A percentile compares a stretch with the other conserved stretches of the same genome.
Evolutionary conservation across 2,113 vertebrate genomes (phyloP).

Genomic region (Psittacara wagleri): DNA sequence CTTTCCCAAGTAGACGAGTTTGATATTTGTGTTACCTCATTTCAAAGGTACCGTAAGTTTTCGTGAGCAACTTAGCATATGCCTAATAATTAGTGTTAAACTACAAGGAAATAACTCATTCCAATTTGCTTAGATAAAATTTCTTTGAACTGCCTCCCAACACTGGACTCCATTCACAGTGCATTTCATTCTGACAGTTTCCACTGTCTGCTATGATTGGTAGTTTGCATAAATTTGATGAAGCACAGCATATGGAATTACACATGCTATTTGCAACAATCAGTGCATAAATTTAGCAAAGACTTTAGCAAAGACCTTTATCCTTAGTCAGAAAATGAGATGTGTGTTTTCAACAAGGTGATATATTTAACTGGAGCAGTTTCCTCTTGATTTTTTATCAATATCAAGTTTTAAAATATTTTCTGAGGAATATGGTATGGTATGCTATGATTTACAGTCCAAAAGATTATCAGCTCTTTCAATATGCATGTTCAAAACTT

Average conservation of each 20-base stretch:
- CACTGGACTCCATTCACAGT: conserved; percentile 35
- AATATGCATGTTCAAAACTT: neutral
- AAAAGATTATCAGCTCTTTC: neutral
- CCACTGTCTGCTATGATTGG: neutral
- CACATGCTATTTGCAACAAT: conserved; percentile 24
- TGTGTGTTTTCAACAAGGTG: neutral
- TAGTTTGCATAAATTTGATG: neutral
- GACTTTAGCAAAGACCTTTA: neutral
- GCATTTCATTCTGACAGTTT: neutral
- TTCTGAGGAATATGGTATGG: neutral
- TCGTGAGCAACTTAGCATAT: neutral
- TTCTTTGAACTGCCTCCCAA: conserved; percentile 49
- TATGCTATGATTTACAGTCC: neutral
- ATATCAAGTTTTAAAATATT: neutral
- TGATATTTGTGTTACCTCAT: conserved; percentile 30
- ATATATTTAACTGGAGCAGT: neutral
- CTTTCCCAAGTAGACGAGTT: neutral
- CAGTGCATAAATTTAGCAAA: conserved; percentile 16
- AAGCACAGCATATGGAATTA: conserved; percentile 12
- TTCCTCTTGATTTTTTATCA: neutral
- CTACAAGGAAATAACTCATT: conserved; percentile 46
- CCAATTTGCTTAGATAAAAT: conserved; percentile 49
- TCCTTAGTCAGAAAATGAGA: neutral
- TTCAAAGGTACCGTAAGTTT: conserved; percentile 26
- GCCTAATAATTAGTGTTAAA: conserved; percentile 29